Conservation (phyloP, 1,140 invertebrate genomes). For the Drosophila subpulchrella region DNA sequence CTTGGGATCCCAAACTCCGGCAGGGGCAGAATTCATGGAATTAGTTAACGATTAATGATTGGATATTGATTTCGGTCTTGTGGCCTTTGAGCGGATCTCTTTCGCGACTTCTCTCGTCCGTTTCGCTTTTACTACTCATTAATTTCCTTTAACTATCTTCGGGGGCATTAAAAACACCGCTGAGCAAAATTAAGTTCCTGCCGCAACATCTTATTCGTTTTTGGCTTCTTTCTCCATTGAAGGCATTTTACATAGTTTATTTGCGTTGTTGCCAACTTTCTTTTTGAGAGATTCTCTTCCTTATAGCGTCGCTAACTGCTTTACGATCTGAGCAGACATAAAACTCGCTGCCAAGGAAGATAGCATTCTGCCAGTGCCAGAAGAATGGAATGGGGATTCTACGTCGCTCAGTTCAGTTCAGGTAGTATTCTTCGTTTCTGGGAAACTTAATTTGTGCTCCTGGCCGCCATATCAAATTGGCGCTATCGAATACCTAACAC, state of each 20-base stretch:
- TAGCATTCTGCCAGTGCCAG: conserved; percentile 22
- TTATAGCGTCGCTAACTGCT: conserved; percentile 65
- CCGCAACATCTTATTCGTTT: conserved; percentile 35
- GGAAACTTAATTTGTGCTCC: conserved; percentile 80
- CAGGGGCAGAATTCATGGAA: conserved; percentile 80
- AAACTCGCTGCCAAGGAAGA: conserved; percentile 47
- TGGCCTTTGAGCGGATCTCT: conserved; percentile 8
- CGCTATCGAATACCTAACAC: conserved; percentile 77
- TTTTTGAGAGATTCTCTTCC: conserved; percentile 59
- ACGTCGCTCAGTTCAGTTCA: conserved; percentile 47
- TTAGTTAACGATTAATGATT: conserved; percentile 83
- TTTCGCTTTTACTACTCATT: conserved; percentile 60
- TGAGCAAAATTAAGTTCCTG: conserved; percentile 44
- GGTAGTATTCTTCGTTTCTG: conserved; percentile 66
- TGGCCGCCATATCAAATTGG: conserved; percentile 79
- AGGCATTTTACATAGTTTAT: conserved; percentile 47
- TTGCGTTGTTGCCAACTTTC: conserved; percentile 49
- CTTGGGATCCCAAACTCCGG: conserved; percentile 31
- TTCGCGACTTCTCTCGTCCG: conserved; percentile 8
- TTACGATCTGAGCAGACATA: conserved; percentile 58
- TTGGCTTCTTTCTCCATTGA: conserved; percentile 42
- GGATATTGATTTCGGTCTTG: conserved; percentile 74
- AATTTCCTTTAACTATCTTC: conserved; percentile 55
- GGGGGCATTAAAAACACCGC: conserved; percentile 22
- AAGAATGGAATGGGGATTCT: conserved; percentile 22